These are phyloP conservation scores for Hydra vulgaris DNA, from an alignment of 30 jellyfish, hydroid and myxozoan species.

Conservation along the genomic window DNA sequence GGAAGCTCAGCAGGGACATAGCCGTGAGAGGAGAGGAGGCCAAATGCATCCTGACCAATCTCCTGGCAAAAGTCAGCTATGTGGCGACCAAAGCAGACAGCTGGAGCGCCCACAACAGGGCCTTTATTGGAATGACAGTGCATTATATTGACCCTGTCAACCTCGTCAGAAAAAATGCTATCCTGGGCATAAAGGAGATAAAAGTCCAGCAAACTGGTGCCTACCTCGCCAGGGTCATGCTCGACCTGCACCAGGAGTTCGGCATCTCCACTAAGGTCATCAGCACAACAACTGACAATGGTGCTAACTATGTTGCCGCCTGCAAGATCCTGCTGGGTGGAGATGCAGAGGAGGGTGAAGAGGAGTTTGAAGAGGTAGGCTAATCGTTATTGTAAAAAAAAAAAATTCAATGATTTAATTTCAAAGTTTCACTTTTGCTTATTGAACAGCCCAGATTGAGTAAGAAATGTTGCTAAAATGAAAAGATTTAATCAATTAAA, in stretches of 20 bases:
- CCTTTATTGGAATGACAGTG: slow-evolving; percentile 17
- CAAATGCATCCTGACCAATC: not conserved
- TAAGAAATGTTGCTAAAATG: not conserved
- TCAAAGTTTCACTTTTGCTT: not conserved
- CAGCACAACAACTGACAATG: slow-evolving; percentile 17
- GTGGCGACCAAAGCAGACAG: slow-evolving; percentile 14
- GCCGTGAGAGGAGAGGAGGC: not conserved
- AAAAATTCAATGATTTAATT: not conserved
- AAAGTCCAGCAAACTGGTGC: slow-evolving; percentile 16
- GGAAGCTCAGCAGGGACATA: not conserved
- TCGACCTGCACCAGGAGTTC: slow-evolving; percentile 17
- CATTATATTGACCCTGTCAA: slow-evolving; percentile 11
- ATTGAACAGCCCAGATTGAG: not conserved
- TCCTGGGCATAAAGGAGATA: not conserved
- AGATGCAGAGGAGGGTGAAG: not conserved
- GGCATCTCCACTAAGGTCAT: slow-evolving; percentile 8
- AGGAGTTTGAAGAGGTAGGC: not conserved
- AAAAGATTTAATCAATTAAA: not conserved
- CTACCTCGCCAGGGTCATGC: slow-evolving; percentile 2
- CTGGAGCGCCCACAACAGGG: slow-evolving; percentile 15
- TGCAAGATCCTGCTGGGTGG: slow-evolving; percentile 1
- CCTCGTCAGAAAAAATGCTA: slow-evolving; percentile 8
- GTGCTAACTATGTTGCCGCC: slow-evolving; percentile 12
- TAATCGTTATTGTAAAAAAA: not conserved
- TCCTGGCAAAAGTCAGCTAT: slow-evolving; percentile 4